A percentile compares a stretch with the other conserved stretches of the same genome.
phyloP scores from a whole-genome alignment of 2,797 vertebrate species.

The Catamblyrhynchus diadema region DNA sequence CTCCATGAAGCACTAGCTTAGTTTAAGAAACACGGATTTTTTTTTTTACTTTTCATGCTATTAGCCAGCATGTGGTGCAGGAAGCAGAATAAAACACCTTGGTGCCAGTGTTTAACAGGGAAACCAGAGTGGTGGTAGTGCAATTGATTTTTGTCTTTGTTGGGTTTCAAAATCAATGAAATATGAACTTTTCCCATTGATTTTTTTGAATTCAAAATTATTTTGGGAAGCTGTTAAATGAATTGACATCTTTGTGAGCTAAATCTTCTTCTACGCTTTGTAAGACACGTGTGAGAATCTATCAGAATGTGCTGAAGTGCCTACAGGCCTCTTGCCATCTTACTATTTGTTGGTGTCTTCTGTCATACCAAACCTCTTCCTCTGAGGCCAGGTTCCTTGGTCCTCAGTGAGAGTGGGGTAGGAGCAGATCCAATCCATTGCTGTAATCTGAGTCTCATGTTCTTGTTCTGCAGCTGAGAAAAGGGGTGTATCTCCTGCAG shows the following conservation, averaged over 20 bases:
- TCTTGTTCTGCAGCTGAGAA: neutral
- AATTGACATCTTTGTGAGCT: neutral
- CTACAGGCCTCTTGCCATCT: neutral
- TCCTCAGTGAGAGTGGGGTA: neutral
- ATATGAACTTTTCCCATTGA: conserved; percentile 16
- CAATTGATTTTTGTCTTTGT: conserved; percentile 29
- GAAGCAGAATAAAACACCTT: neutral
- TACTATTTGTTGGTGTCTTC: neutral
- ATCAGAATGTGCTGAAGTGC: neutral
- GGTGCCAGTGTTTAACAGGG: neutral
- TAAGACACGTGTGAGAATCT: neutral
- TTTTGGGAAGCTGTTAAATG: conserved; percentile 33
- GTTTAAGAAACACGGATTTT: neutral
- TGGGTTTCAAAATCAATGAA: conserved; percentile 40
- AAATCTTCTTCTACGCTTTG: neutral
- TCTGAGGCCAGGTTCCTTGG: neutral
- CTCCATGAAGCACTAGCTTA: neutral
- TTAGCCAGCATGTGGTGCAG: neutral
- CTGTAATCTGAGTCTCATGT: neutral
- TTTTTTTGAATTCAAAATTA: conserved; percentile 2
- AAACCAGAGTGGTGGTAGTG: neutral
- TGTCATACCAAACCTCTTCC: neutral
- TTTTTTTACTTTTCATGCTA: neutral
- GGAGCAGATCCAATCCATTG: neutral
- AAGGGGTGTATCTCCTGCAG: neutral